Evolutionary conservation across 1,140 invertebrate genomes (phyloP), one percentile per base, ranked within the genome.

Genomic region (Brevipalpus yothersi): DNA sequence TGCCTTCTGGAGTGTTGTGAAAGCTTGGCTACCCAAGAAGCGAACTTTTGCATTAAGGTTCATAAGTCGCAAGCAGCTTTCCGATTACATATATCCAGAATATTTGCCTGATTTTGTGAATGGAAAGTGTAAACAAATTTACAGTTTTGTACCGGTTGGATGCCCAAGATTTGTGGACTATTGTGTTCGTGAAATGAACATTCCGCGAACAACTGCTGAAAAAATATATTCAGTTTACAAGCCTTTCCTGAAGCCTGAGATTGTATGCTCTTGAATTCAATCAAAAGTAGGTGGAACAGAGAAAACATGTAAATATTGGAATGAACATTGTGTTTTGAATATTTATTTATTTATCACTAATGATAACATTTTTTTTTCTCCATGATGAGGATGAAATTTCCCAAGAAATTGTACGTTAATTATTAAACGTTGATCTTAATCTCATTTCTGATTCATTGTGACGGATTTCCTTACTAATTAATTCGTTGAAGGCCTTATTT

Each of bases 141-240:
- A 13, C 5, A 43, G 7, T 1, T n/a, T 8, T 15, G 56, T 39
- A 12, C 56, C 56, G n/a, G 9, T 23, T 9, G 41, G 41, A 3
- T 42, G 56, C 19, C 56, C 56, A 13, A 42, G 17, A 80, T 82
- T 9, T 67, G 69, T 11, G 66, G 70, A 8, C 40, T 62, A n/a
- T 62, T 62, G 43, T 64, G 73, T 11, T 56, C 41, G n/a, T 31
- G 53, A 55, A 10, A 21, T 55, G 15, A 31, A 31, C n/a, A 9
- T 55, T 8, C 21, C 53, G 10, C 19, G n/a, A 12, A 17, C 23
- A 55, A 11, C 40, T 11, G 23, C 23, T 5, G 23, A 55, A 40
- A 55, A 55, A 31, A 21, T 55, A 7, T 40, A n/a, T 10, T 9
- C 23, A 3, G 12, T 19, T 15, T 55, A 55, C 39, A 31, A 41